phyloP scores from a whole-genome alignment of 1,140 invertebrate species.

The Neodiprion fabricii region DNA sequence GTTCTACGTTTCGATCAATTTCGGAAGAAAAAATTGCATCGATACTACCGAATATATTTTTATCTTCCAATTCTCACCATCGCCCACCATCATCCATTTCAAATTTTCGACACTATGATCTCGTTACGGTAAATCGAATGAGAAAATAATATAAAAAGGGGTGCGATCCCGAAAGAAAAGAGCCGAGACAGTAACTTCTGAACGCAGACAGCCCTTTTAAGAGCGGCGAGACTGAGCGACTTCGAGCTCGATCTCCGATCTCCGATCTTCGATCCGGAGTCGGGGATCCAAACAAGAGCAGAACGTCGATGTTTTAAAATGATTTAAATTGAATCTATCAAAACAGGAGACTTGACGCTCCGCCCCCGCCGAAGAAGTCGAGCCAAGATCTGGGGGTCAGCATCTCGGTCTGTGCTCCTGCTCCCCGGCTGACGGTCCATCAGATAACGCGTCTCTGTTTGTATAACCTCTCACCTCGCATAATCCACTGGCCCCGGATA shows the following conservation, averaged over 20 bases:
- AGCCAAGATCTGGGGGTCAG: not conserved
- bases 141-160: too few relatives aligned
- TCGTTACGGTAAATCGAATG: too few relatives aligned
- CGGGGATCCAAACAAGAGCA: not conserved
- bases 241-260: not conserved
- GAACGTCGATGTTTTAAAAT: not conserved
- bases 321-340: conserved; percentile 3
- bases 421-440: not conserved
- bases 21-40: too few relatives aligned
- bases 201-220: too few relatives aligned
- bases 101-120: too few relatives aligned
- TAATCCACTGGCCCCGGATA: not conserved
- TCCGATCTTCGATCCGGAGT: not conserved
- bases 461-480: not conserved
- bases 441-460: not conserved
- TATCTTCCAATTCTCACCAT: too few relatives aligned
- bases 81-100: too few relatives aligned
- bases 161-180: too few relatives aligned
- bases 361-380: conserved; percentile 1
- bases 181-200: too few relatives aligned
- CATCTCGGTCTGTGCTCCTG: not conserved
- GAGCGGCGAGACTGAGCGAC: too few relatives aligned
- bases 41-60: too few relatives aligned
- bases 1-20: too few relatives aligned
- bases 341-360: conserved; percentile 1